Conservation (phyloP, 2,113 vertebrate species). For the Aphyosemion australe region DNA sequence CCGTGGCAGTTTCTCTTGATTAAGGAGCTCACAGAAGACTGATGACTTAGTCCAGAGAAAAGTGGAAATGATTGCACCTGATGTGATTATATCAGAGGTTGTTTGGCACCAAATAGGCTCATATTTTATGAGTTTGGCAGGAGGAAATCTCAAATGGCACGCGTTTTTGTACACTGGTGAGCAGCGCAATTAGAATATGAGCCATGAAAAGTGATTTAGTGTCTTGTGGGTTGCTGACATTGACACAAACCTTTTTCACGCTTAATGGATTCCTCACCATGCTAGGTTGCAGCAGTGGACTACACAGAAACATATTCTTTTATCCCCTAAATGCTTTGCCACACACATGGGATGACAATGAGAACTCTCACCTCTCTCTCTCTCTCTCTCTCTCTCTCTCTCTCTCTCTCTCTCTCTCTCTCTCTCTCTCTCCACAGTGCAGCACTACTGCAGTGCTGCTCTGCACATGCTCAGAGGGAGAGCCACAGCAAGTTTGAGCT, state of each 20-base stretch:
- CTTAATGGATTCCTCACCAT: slow-evolving; percentile 21
- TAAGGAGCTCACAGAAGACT: neutral
- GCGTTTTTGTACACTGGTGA: neutral
- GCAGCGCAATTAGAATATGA: neutral
- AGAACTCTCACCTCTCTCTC: slow-evolving; percentile 36
- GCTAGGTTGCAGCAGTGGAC: neutral
- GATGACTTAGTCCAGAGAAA: neutral
- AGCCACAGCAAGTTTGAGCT: slow-evolving; percentile 66
- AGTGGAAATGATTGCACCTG: slow-evolving; percentile 2
- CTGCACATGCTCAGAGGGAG: slow-evolving; percentile 74
- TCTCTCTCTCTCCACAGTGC: slow-evolving; percentile 47
- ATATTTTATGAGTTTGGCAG: neutral
- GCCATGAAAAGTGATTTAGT: slow-evolving; percentile 7
- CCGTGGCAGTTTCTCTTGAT: slow-evolving; percentile 29
- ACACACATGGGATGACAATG: slow-evolving; percentile 19
- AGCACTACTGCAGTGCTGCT: slow-evolving; percentile 72
- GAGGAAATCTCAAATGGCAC: slow-evolving; percentile 10
- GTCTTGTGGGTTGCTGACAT: slow-evolving; percentile 26
- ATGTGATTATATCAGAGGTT: neutral
- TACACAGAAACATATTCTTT: slow-evolving; percentile 1
- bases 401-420: slow-evolving; percentile 42
- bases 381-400: slow-evolving; percentile 35
- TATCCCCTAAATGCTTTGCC: slow-evolving; percentile 35
- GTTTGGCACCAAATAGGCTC: neutral
- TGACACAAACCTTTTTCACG: slow-evolving; percentile 31